Conservation (phyloP, 2,888 invertebrate species). For the Tribolium freemani region DNA sequence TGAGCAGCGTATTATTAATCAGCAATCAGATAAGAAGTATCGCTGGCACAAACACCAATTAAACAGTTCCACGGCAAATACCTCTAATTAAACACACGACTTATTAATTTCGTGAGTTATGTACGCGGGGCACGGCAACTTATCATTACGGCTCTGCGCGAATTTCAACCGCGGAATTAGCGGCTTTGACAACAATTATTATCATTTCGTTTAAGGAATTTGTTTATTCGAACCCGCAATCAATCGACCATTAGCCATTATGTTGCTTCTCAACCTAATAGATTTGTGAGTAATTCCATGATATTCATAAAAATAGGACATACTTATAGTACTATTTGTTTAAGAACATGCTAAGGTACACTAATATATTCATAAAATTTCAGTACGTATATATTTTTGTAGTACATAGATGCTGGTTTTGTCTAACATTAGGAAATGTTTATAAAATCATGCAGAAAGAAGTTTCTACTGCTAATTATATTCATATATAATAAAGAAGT, state of each 20-base stretch:
- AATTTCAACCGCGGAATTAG: conserved; percentile 45
- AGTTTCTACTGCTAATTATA: no score
- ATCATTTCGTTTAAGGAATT: conserved; percentile 30
- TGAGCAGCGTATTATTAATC: conserved; percentile 52
- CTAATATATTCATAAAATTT: no score
- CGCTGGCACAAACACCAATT: conserved; percentile 53
- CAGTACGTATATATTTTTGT: no score
- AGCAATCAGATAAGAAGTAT: conserved; percentile 53
- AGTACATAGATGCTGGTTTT: no score
- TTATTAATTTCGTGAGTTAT: conserved; percentile 50
- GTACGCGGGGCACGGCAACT: conserved; percentile 41
- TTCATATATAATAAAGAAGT: no score
- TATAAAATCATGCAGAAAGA: no score
- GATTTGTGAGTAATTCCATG: no score
- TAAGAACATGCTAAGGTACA: no score
- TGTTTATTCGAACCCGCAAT: conserved; percentile 14
- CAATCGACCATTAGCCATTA: conserved; percentile 9
- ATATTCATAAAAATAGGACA: no score
- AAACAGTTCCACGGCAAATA: conserved; percentile 50
- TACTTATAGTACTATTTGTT: no score
- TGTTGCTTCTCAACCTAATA: no score
- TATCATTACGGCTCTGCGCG: conserved; percentile 42
- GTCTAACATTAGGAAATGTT: no score
- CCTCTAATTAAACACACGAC: conserved; percentile 52
- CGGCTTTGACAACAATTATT: conserved; percentile 27